phyloP scores from a whole-genome alignment of 2,113 vertebrate species.

The Tachysurus fulvidraco region DNA sequence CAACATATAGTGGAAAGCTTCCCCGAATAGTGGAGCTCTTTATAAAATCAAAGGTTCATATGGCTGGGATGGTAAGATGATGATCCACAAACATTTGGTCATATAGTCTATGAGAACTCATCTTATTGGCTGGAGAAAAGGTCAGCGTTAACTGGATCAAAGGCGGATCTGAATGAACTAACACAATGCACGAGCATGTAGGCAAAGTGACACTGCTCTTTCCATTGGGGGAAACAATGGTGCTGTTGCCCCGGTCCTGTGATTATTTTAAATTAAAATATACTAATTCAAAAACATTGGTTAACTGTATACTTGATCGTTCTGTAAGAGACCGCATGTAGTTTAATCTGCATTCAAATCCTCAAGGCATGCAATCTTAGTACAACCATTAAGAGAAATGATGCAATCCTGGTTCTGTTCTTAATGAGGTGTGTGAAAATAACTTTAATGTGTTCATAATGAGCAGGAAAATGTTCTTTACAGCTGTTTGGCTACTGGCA shows the following conservation, averaged over 20 bases:
- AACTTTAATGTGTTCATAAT: conserved; percentile 17
- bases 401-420: neutral
- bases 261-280: neutral
- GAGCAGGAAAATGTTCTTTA: conserved; percentile 12
- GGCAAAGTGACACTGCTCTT: neutral
- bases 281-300: neutral
- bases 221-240: neutral
- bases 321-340: too few relatives aligned
- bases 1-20: neutral
- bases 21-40: neutral
- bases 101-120: neutral
- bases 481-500: neutral
- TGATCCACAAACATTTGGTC: neutral
- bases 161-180: neutral
- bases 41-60: neutral
- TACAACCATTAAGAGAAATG: neutral
- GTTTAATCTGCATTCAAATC: neutral
- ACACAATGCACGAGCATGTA: neutral
- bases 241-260: neutral
- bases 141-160: neutral
- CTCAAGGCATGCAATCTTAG: neutral
- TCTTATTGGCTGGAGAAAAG: neutral
- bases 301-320: neutral
- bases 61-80: neutral
- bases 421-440: conserved; percentile 17